These are phyloP conservation scores for Chaetogeoica ovagalla DNA, from an alignment of 2,888 invertebrate genomes.

Conservation along the genomic window DNA sequence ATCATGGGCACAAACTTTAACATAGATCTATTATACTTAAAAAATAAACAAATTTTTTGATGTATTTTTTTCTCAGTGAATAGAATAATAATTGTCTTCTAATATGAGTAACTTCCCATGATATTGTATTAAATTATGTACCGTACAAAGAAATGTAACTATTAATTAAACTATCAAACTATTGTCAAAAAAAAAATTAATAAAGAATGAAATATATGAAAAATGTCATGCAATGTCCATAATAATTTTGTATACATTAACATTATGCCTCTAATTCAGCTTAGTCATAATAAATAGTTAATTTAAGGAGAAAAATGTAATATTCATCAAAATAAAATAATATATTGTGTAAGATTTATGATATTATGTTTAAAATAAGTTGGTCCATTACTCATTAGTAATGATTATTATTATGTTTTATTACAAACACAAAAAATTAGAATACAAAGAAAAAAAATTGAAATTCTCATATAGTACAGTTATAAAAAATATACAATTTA, in stretches of 20 bases:
- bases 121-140: neutral
- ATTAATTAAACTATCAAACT: neutral
- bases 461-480: neutral
- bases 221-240: neutral
- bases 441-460: neutral
- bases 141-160: neutral
- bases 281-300: constrained; percentile 6
- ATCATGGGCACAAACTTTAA: neutral
- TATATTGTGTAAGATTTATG: neutral
- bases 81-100: neutral
- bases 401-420: no score
- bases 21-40: constrained; percentile 24
- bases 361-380: constrained; percentile 7
- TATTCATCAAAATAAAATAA: constrained; percentile 5
- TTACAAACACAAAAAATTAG: no score
- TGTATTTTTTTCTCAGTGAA: constrained; percentile 7
- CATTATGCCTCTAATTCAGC: neutral
- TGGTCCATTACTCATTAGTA: neutral
- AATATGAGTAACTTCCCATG: neutral
- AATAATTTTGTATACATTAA: neutral
- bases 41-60: neutral
- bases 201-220: neutral
- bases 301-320: neutral
- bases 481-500: neutral
- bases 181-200: constrained; percentile 4